Evolutionary conservation across 2,888 invertebrate species (phyloP).

Genomic region (Scaptodrosophila latifasciaeformis): DNA sequence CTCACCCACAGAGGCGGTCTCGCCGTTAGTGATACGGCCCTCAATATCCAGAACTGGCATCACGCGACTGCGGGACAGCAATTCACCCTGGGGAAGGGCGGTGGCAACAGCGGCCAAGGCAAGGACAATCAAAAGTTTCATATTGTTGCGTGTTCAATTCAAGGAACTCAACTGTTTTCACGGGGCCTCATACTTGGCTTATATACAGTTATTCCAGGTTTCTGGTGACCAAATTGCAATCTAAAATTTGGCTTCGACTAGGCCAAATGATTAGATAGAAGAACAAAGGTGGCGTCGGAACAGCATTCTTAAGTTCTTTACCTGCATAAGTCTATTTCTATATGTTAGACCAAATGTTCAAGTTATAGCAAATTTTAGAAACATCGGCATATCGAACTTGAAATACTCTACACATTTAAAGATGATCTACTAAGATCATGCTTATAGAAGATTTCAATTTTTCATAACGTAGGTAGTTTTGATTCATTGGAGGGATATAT

Average conservation of each 20-base stretch:
- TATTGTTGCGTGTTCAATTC: conserved; percentile 33
- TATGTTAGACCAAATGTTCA: too few relatives aligned
- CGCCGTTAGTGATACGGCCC: conserved; percentile 49
- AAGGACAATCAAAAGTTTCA: conserved; percentile 7
- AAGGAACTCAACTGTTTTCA: conserved; percentile 41
- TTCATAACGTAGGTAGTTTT: too few relatives aligned
- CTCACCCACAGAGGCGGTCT: conserved; percentile 37
- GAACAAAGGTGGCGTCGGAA: too few relatives aligned
- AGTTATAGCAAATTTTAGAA: too few relatives aligned
- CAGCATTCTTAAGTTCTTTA: too few relatives aligned
- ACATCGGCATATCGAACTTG: too few relatives aligned
- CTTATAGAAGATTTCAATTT: too few relatives aligned
- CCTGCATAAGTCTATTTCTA: too few relatives aligned
- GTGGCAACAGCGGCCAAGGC: not conserved
- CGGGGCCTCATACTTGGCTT: conserved; percentile 21
- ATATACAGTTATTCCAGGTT: conserved; percentile 23
- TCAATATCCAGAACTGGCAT: conserved; percentile 1
- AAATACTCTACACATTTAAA: too few relatives aligned
- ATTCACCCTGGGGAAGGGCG: not conserved
- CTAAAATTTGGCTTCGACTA: conserved; percentile 7
- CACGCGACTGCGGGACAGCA: not conserved
- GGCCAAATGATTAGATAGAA: conserved; percentile 39
- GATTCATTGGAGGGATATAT: too few relatives aligned
- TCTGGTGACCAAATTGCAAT: too few relatives aligned
- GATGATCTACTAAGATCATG: too few relatives aligned